A percentile compares a stretch with the other conserved stretches of the same genome.
Conservation (phyloP, 2,113 vertebrate genomes). For the Plecturocebus donacophilus region DNA sequence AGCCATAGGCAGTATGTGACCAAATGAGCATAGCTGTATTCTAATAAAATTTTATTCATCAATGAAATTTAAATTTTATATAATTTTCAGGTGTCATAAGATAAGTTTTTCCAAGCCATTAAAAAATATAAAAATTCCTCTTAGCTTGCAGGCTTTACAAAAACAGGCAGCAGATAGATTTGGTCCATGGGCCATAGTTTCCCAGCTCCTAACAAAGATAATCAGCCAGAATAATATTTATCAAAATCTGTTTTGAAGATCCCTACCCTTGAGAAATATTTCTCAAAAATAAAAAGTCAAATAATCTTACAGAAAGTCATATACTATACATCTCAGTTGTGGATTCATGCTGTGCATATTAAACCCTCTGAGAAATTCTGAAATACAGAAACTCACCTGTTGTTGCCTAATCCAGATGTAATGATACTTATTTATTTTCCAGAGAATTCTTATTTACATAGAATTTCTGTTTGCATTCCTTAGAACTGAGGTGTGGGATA, state of each 20-base stretch:
- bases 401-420: background rate
- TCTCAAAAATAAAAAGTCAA: conserved; percentile 32
- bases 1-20: background rate
- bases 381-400: background rate
- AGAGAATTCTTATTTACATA: background rate
- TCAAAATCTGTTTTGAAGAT: background rate
- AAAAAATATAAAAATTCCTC: background rate
- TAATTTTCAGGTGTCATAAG: background rate
- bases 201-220: background rate
- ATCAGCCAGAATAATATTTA: background rate
- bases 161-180: background rate
- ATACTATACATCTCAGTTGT: background rate
- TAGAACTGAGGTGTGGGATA: background rate
- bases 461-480: background rate
- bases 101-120: background rate
- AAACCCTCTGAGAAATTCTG: background rate
- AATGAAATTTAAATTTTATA: background rate
- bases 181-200: background rate
- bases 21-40: background rate
- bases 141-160: background rate
- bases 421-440: background rate
- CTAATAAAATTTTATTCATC: background rate
- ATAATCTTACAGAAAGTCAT: background rate
- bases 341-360: background rate
- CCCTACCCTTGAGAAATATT: background rate